Evolutionary conservation across 2,797 vertebrate genomes (phyloP).

Genomic region (Xenentodon cancila): DNA sequence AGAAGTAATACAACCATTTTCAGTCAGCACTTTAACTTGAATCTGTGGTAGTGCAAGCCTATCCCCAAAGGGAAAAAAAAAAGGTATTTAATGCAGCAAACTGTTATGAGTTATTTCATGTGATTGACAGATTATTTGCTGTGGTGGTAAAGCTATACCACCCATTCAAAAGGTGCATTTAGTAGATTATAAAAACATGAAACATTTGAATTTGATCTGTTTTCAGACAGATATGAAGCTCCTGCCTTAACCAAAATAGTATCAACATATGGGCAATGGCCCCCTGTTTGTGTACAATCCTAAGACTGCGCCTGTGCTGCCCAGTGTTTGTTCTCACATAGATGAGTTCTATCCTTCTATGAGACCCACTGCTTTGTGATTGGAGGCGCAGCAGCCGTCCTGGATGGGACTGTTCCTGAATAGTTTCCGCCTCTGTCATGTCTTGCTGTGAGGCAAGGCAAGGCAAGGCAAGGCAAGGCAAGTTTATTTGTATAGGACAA

Average conservation of each 20-base stretch:
- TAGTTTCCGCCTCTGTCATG: slow-evolving; percentile 32
- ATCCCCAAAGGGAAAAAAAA: background rate
- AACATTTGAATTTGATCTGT: slow-evolving; percentile 30
- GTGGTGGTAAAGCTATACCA: slow-evolving; percentile 5
- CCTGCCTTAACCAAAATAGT: slow-evolving; percentile 15
- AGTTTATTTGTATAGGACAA: no score
- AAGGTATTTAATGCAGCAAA: slow-evolving; percentile 15
- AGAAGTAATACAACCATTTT: slow-evolving; percentile 9
- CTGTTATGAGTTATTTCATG: slow-evolving; percentile 28
- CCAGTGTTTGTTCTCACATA: slow-evolving; percentile 54
- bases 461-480: no score
- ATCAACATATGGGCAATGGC: slow-evolving; percentile 7
- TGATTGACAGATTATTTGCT: slow-evolving; percentile 26
- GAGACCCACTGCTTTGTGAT: slow-evolving; percentile 21
- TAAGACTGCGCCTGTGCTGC: slow-evolving; percentile 28
- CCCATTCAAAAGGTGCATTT: slow-evolving; percentile 38
- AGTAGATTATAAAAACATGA: slow-evolving; percentile 17
- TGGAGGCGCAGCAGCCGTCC: slow-evolving; percentile 33
- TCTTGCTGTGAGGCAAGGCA: background rate
- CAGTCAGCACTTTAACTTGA: slow-evolving; percentile 8
- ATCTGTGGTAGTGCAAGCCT: background rate
- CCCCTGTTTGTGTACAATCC: no score
- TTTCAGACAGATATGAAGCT: slow-evolving; percentile 13
- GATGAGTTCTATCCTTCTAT: slow-evolving; percentile 52
- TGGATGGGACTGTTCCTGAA: slow-evolving; percentile 44